Evolutionary conservation across 2,113 vertebrate species (phyloP), one percentile per base, ranked within the genome.

Genomic region (Coptodon rendalli): DNA sequence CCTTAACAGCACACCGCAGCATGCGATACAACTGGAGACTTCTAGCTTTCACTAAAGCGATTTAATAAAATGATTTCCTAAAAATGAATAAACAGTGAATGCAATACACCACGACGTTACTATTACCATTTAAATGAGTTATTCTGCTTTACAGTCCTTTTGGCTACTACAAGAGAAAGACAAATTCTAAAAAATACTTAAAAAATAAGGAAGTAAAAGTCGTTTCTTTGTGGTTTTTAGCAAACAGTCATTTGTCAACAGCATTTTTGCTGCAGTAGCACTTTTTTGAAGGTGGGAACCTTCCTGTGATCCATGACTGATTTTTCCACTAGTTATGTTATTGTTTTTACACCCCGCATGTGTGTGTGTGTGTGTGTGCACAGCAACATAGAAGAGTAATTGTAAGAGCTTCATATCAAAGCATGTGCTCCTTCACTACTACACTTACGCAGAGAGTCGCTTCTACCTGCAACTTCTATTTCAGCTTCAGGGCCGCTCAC

Each of bases 251-350:
- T 50, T 66, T 3, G 6, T 48, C 36, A 31, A 24, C 52, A 9
- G 29, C 34, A 12, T 57, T 86, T 88, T 48, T 91, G 82, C 86
- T 9, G 81, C 87, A 56, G 73, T 1, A 59, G 87, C 66, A 31
- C n/a, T 43, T 57, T 29, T 86, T 13, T 78, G n/a, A 59, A 40
- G 34, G 40, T 5, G 22, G 54, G 59, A 82, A 90, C 89, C 90
- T 91, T 85, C 54, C 48, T 2, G 5, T 87, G 84, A 89, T 86
- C 85, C 52, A 9, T 85, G 71, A 17, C 80, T 59, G 59, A 87
- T 86, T 84, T 86, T 61, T 82, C n/a, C 52, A 83, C 52, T 9
- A 52, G 48, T 11, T 50, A 85, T 85, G 48, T 11, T 50, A 85
- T 85, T 92, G 86, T 76, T 50, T 80, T 31, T 68, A 54, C 48